Conservation (phyloP, 1,140 invertebrate genomes). For the Apis cerana region DNA sequence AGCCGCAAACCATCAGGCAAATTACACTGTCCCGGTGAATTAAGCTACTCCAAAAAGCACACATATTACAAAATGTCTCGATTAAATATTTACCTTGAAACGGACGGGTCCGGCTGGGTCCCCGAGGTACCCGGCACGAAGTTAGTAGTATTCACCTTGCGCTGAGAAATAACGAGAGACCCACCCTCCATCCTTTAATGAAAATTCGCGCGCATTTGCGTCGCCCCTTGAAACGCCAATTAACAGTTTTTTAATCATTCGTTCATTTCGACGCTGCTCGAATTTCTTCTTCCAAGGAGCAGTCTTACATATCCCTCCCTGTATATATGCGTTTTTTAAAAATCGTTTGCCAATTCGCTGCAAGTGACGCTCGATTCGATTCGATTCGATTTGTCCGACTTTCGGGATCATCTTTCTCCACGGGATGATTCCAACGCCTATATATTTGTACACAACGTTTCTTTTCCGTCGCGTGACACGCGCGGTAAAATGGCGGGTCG, state of each 20-base stretch:
- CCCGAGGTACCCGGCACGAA: conserved; percentile 24
- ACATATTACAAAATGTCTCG: conserved; percentile 63
- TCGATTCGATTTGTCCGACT: background rate
- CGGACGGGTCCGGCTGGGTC: conserved; percentile 26
- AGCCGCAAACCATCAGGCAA: conserved; percentile 49
- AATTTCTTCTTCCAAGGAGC: too few species aligned
- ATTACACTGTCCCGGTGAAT: conserved; percentile 49
- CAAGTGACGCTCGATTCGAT: background rate
- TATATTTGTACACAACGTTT: conserved; percentile 8
- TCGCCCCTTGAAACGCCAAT: background rate
- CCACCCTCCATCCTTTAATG: conserved; percentile 22
- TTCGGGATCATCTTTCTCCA: background rate
- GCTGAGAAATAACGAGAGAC: background rate
- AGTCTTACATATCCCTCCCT: too few species aligned
- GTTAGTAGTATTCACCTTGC: conserved; percentile 27
- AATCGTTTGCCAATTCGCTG: background rate
- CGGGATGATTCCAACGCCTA: conserved; percentile 9
- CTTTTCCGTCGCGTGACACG: background rate
- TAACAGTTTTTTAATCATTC: conserved; percentile 6
- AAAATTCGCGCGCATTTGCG: conserved; percentile 34
- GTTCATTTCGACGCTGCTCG: background rate
- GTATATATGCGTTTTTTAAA: too few species aligned
- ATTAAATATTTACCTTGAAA: conserved; percentile 68
- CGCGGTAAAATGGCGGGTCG: conserved; percentile 28
- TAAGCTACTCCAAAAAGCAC: conserved; percentile 58